Evolutionary conservation across 2,888 invertebrate genomes (phyloP).

Genomic region (Temnothorax ravouxi): DNA sequence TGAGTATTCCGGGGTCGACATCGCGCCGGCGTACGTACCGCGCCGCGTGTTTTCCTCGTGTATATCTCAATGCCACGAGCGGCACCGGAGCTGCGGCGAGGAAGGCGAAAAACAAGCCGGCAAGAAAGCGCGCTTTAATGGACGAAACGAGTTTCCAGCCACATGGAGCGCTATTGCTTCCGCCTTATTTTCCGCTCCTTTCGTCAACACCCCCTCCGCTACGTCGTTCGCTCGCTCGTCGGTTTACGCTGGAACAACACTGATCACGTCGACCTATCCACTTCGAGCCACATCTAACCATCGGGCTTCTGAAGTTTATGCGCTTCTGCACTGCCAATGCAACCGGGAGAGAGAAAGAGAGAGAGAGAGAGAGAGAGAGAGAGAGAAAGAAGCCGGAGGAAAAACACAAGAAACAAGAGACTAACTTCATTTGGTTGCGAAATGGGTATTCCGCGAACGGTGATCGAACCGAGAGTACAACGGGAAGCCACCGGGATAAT

Average conservation of each 20-base stretch:
- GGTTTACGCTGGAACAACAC: slow-evolving; percentile 73
- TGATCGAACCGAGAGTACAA: slow-evolving; percentile 64
- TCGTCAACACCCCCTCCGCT: slow-evolving; percentile 51
- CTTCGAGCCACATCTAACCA: slow-evolving; percentile 26
- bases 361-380: neutral
- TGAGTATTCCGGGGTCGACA: slow-evolving; percentile 64
- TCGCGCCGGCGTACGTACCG: slow-evolving; percentile 55
- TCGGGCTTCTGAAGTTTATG: slow-evolving; percentile 33
- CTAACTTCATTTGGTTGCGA: slow-evolving; percentile 65
- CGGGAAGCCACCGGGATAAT: slow-evolving; percentile 59
- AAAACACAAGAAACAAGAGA: slow-evolving; percentile 55
- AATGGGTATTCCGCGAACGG: slow-evolving; percentile 61
- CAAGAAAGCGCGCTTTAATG: slow-evolving; percentile 82
- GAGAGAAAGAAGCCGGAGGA: slow-evolving; percentile 1
- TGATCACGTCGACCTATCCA: slow-evolving; percentile 65
- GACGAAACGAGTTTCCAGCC: slow-evolving; percentile 84
- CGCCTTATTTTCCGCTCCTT: slow-evolving; percentile 74
- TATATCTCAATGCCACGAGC: slow-evolving; percentile 70
- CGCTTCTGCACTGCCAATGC: slow-evolving; percentile 8
- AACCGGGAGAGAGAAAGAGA: neutral
- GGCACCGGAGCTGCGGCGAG: slow-evolving; percentile 58
- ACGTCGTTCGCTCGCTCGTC: slow-evolving; percentile 55
- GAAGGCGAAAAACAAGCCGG: slow-evolving; percentile 70
- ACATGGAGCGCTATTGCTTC: slow-evolving; percentile 82
- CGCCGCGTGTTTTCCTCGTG: slow-evolving; percentile 61